Percentiles rank a stretch among this genome's conserved stretches.
These are phyloP conservation scores for Cyrtodaria siliqua DNA, from an alignment of 2,888 invertebrate genomes.

Conservation along the genomic window DNA sequence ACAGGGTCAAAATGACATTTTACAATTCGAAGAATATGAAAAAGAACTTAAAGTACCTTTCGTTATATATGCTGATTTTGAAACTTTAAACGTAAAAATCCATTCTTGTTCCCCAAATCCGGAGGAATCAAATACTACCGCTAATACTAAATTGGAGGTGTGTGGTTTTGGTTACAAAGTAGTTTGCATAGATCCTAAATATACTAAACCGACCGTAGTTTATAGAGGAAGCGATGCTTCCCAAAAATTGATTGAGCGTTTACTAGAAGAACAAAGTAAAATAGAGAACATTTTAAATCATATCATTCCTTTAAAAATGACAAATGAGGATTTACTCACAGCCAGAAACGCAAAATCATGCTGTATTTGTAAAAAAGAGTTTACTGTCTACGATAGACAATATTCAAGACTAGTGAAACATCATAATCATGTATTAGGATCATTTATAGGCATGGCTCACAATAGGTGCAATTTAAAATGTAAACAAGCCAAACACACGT, in stretches of 20 bases:
- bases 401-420: conserved; percentile 9
- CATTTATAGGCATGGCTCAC: conserved; percentile 18
- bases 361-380: conserved; percentile 21
- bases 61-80: conserved; percentile 55
- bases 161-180: conserved; percentile 23
- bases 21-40: conserved; percentile 49
- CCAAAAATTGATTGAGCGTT: conserved; percentile 8
- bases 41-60: conserved; percentile 48
- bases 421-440: conserved; percentile 17
- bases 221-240: conserved; percentile 20
- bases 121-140: background rate
- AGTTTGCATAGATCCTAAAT: conserved; percentile 2
- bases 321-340: conserved; percentile 4
- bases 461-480: conserved; percentile 25
- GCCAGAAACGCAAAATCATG: conserved; percentile 5
- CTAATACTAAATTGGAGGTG: conserved; percentile 13
- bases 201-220: conserved; percentile 11
- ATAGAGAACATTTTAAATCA: conserved; percentile 28
- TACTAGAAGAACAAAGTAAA: conserved; percentile 29
- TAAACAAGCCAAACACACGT: conserved; percentile 10
- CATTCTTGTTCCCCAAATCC: conserved; percentile 19
- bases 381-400: conserved; percentile 12
- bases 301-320: conserved; percentile 32
- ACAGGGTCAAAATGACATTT: conserved; percentile 43
- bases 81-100: conserved; percentile 33